phyloP scores from a whole-genome alignment of 2,113 vertebrate genomes.

The Fukomys damarensis region DNA sequence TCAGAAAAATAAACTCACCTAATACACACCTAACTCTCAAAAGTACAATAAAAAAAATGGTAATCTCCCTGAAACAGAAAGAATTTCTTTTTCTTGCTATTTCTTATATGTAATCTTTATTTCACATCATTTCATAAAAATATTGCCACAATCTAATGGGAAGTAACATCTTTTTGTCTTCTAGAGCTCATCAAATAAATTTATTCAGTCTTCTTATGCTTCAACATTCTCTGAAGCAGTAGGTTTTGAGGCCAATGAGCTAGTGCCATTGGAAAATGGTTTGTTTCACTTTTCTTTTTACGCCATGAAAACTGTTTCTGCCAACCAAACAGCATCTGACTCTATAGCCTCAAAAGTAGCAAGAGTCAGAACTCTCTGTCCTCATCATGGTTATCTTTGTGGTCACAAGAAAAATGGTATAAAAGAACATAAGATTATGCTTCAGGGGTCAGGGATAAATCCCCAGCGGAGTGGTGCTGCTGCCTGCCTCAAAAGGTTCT shows the following conservation, averaged over 20 bases:
- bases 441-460: too few relatives aligned
- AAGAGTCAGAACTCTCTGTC: constrained; percentile 87
- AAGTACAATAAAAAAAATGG: constrained; percentile 71
- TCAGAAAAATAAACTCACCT: constrained; percentile 76
- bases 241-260: constrained; percentile 71
- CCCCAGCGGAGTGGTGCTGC: too few relatives aligned
- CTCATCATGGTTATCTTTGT: constrained; percentile 92
- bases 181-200: constrained; percentile 26
- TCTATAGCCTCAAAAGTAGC: constrained; percentile 87
- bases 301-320: constrained; percentile 78
- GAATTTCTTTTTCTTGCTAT: constrained; percentile 64
- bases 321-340: constrained; percentile 89
- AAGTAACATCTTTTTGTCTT: constrained; percentile 45
- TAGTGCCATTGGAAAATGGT: constrained; percentile 73
- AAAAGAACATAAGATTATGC: constrained; percentile 93
- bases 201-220: constrained; percentile 83
- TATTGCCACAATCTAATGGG: constrained; percentile 53
- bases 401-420: constrained; percentile 92
- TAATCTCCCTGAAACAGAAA: constrained; percentile 61
- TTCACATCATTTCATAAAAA: constrained; percentile 76
- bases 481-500: too few relatives aligned
- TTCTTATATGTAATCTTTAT: constrained; percentile 74
- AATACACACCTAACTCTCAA: constrained; percentile 68
- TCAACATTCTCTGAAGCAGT: constrained; percentile 59
- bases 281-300: constrained; percentile 81